Evolutionary conservation across 2,797 vertebrate genomes (phyloP).

Genomic region (Cottoperca gobio): DNA sequence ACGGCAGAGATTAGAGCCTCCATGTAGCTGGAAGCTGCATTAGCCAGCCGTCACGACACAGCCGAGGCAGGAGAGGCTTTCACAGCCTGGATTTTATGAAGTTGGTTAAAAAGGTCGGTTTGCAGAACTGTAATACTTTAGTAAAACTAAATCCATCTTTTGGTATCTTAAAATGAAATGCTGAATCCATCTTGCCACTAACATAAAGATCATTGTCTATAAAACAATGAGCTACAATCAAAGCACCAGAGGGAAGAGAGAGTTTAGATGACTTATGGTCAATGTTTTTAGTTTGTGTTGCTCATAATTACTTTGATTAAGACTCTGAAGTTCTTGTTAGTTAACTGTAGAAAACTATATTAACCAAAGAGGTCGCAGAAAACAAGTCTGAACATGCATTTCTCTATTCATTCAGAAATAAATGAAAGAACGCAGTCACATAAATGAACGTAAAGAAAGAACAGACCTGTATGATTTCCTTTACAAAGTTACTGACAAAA

Average conservation of each 20-base stretch:
- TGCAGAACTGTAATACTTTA: background rate
- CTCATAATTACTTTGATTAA: too few species aligned
- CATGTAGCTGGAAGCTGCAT: background rate
- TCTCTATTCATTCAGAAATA: background rate
- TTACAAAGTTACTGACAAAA: background rate
- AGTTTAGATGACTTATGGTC: too few species aligned
- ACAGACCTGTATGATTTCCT: background rate
- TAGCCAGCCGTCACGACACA: background rate
- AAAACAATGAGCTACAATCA: background rate
- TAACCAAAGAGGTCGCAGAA: background rate
- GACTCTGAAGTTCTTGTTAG: too few species aligned
- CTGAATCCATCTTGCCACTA: background rate
- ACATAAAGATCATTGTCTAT: background rate
- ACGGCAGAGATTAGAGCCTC: too few species aligned
- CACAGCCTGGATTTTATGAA: background rate
- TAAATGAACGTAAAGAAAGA: background rate
- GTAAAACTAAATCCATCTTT: background rate
- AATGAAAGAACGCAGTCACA: background rate
- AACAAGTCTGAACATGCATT: background rate
- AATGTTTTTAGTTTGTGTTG: too few species aligned
- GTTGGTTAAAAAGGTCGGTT: too few species aligned
- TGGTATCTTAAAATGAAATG: background rate
- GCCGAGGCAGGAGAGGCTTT: background rate
- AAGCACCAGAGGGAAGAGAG: background rate
- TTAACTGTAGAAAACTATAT: too few species aligned